Conservation (phyloP, 2,797 vertebrate species). For the Eutrigla gurnardus region DNA sequence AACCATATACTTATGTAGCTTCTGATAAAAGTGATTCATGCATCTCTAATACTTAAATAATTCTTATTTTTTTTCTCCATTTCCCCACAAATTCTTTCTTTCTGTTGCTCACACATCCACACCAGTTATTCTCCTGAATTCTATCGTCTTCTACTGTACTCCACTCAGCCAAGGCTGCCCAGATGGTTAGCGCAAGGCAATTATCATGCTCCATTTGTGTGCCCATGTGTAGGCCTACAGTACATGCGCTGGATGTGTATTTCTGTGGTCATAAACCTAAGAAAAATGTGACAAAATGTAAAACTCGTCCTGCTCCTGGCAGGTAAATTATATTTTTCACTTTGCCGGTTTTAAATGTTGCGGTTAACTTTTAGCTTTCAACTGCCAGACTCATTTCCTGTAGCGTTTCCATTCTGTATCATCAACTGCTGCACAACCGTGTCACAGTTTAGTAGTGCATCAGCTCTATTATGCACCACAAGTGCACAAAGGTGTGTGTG, state of each 20-base stretch:
- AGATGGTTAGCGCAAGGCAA: conserved; percentile 60
- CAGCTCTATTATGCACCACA: conserved; percentile 22
- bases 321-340: neutral
- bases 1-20: too few species aligned
- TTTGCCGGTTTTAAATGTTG: conserved; percentile 29
- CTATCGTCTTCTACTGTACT: neutral
- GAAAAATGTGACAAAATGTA: neutral
- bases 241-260: neutral
- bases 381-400: conserved; percentile 68
- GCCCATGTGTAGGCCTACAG: neutral
- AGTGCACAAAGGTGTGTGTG: conserved; percentile 27
- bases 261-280: neutral
- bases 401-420: conserved; percentile 13
- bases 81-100: neutral
- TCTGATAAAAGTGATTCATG: neutral
- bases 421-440: conserved; percentile 25
- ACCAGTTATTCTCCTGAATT: conserved; percentile 9
- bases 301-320: neutral
- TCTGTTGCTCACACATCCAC: neutral
- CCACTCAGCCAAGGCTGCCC: conserved; percentile 13
- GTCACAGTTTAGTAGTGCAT: conserved; percentile 41
- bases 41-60: neutral
- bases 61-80: neutral
- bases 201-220: conserved; percentile 67
- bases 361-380: conserved; percentile 17